Base-by-base conservation (phyloP, 2,797 vertebrate genomes). In the Arrhamphus sclerolepis region DNA sequence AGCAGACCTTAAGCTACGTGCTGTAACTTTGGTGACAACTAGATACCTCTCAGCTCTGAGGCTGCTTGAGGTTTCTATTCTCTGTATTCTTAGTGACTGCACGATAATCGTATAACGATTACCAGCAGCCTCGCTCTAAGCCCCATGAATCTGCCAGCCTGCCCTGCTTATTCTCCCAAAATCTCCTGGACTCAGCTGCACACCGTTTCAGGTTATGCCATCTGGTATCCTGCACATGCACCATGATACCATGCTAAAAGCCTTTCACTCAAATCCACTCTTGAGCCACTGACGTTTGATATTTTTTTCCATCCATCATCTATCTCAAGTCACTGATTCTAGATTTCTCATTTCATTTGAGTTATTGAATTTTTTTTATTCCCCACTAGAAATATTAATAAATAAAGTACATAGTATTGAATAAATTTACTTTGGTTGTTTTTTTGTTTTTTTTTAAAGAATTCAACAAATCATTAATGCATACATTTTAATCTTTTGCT, bases 131-230 rank as follows among this genome's bases (percentile, higher is more conserved):
- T 26, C 42, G 28, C 42, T 28, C 50, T 54, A 40, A 62, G 49
- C 40, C 50, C 46, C 17, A 34, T 46, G 29, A 18, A 53, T 62
- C 50, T 44, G 49, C 40, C 28, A 53, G 49, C 43, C 60, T 38
- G 31, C 29, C 21, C 22, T 38, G 20, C 43, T 54, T 54, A 46
- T 54, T 54, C 43, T 62, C 21, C 42, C 13, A 46, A 31, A 54
- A 54, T 62, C 42, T 47, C 60, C 29, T 26, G 16, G 31, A 20
- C 24, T 62, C 6, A 46, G 19, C 49, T 53, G n/a, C 51, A 54
- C 31, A 54, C 43, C 6, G 22, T 43, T 46, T 63, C 22, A 7
- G 31, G 42, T 17, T 54, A 28, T 44, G 6, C 31, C 46, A 42
- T 40, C 50, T 54, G 34, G n/a, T n/a, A 26, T 40, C 44, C 60